Conservation (phyloP, 2,888 invertebrate species). For the Polietes domitor region DNA sequence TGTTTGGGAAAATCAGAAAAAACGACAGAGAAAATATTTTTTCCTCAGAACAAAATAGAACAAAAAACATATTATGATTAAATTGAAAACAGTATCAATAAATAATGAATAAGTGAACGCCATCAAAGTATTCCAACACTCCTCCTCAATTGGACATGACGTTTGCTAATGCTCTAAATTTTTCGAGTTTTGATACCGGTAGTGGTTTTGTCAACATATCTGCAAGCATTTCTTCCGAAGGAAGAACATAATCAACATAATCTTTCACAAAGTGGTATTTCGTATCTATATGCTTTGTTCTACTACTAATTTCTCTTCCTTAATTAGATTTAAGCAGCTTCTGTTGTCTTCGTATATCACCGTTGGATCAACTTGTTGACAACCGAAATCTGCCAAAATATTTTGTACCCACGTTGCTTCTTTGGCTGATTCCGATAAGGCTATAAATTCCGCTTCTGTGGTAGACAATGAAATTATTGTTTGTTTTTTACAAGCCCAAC, state of each 20-base stretch:
- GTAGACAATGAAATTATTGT: no score
- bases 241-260: constrained; percentile 21
- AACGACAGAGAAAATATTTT: no score
- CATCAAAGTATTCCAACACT: neutral
- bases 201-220: constrained; percentile 50
- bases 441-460: constrained; percentile 5
- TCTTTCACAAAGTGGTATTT: constrained; percentile 42
- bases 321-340: no score
- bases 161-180: constrained; percentile 14
- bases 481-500: constrained; percentile 28
- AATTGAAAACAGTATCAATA: no score
- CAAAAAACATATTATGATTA: no score
- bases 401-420: no score
- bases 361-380: no score
- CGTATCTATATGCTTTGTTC: constrained; percentile 45
- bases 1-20: no score
- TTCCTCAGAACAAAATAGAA: no score
- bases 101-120: no score
- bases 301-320: constrained; percentile 36
- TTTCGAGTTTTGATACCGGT: constrained; percentile 32
- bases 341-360: no score
- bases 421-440: constrained; percentile 40
- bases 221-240: constrained; percentile 38
- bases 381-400: constrained; percentile 38
- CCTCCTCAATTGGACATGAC: neutral